Evolutionary conservation across 2,797 vertebrate species (phyloP), one percentile per base, ranked within the genome.

Genomic region (Bradypus variegatus): DNA sequence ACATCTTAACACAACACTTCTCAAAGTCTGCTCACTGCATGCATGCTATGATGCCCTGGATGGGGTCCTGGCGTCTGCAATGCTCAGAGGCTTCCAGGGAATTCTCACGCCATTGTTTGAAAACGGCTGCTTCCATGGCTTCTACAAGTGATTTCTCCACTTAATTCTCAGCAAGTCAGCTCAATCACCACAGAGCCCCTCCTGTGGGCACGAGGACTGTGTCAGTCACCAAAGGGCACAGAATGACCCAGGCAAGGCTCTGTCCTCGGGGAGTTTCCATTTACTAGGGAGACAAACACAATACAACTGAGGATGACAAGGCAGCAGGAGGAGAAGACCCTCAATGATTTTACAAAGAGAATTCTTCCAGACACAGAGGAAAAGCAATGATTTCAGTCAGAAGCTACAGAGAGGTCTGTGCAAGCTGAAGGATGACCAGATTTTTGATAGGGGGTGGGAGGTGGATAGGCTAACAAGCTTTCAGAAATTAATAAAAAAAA

Each of bases 371-470:
- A 76, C 18, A 41, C 11, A 48, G n/a, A 12, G 41, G 41, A 2
- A 88, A 15, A 21, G 41, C 1, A 3, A 48, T 33, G 3, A 6
- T 25, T 45, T 64, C 9, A 5, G 58, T n/a, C 5, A 48, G 73
- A 72, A 81, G 45, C 41, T 36, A 64, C 2, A 19, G 5, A n/a
- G 11, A 31, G 21, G 11, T 72, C 75, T 25, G 45, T 23, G 45
- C 60, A 75, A 41, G 36, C 8, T 18, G 33, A 41, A 6, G 21
- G 25, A 60, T 19, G 45, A 53, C 50, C 9, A 16, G 21, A 25
- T 8, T 4, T 5, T 36, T 41, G 6, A 31, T 3, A 6, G 3
- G 2, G 6, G n/a, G 2, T 2, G 8, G 8, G 14, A 8, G 6
- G 2, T 2, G 2, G 13, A 23, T 0, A 69, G 15, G 33, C 13